Conservation (phyloP, 2,113 vertebrate species). For the Otolemur garnettii region DNA sequence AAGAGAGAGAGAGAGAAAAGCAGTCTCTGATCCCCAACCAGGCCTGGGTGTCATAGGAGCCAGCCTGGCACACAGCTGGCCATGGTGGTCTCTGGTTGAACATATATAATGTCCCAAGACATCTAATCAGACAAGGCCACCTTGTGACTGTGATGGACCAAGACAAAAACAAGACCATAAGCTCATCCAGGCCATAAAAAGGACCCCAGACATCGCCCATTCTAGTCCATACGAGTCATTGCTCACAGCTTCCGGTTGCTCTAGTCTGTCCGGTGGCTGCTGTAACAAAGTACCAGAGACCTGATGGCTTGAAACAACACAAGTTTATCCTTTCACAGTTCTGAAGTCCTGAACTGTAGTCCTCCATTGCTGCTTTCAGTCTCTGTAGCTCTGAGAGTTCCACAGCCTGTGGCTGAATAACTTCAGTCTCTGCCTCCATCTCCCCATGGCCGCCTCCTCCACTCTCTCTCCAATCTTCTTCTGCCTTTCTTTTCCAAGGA, state of each 20-base stretch:
- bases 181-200: background rate
- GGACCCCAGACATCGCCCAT: background rate
- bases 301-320: background rate
- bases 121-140: background rate
- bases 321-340: background rate
- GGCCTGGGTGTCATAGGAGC: background rate
- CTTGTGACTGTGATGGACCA: background rate
- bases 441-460: background rate
- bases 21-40: fast-evolving
- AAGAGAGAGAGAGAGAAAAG: background rate
- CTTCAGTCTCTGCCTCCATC: background rate
- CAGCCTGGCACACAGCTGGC: background rate
- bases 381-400: background rate
- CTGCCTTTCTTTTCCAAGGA: background rate
- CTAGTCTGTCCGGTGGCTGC: background rate
- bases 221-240: background rate
- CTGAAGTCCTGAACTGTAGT: background rate
- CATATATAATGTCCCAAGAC: background rate
- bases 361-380: background rate
- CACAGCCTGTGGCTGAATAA: background rate
- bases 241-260: background rate
- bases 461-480: background rate
- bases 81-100: background rate
- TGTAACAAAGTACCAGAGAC: background rate
- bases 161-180: background rate